Conservation (phyloP, 2,113 vertebrate genomes). For the Tenrec ecaudatus region DNA sequence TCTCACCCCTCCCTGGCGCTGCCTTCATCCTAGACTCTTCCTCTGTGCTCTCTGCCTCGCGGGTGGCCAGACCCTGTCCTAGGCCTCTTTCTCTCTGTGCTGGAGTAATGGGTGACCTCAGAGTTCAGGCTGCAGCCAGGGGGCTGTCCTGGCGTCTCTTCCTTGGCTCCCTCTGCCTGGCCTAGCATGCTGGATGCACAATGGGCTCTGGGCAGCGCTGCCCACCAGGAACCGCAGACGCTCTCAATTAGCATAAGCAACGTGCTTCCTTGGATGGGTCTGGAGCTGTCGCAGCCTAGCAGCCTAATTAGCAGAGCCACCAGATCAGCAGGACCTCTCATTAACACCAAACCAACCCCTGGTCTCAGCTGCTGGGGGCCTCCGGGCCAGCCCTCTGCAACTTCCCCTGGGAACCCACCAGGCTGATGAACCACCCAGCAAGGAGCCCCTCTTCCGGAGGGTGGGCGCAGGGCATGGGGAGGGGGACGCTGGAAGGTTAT, state of each 20-base stretch:
- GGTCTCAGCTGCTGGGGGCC: conserved; percentile 24
- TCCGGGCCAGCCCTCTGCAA: neutral
- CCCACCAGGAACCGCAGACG: conserved; percentile 55
- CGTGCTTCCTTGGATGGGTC: conserved; percentile 58
- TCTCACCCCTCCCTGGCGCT: neutral
- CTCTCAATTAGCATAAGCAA: conserved; percentile 56
- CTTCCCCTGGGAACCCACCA: neutral
- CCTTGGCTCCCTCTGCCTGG: neutral
- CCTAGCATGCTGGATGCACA: neutral
- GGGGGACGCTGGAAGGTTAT: neutral
- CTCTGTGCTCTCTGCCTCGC: fast-evolving
- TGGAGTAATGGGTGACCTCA: neutral
- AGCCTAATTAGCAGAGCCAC: conserved; percentile 73
- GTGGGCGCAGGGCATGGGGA: too few species aligned
- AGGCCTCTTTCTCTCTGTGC: neutral
- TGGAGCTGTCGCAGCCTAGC: conserved; percentile 56
- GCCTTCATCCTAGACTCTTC: fast-evolving
- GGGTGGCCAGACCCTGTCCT: neutral
- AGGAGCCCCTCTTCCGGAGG: neutral
- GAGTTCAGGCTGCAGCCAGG: neutral
- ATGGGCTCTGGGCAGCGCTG: neutral
- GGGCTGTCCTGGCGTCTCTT: neutral
- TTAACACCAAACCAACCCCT: neutral
- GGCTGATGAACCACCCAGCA: neutral
- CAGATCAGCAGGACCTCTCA: conserved; percentile 67